These are phyloP conservation scores for Reinhardtius hippoglossoides DNA, from an alignment of 2,113 vertebrate genomes.

Conservation along the genomic window DNA sequence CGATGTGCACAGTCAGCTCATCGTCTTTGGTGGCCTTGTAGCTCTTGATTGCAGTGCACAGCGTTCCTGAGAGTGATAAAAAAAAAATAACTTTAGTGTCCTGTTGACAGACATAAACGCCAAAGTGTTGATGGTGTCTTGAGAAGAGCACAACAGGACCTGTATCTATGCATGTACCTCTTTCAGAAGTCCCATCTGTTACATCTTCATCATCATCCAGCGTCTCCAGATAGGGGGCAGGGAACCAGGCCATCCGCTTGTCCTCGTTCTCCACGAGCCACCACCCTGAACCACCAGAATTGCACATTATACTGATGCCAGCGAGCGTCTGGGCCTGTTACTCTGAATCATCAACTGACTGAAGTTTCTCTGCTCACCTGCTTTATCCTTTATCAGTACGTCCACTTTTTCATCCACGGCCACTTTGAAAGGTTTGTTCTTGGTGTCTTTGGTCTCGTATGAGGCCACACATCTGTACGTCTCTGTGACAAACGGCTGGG, in stretches of 20 bases:
- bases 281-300: conserved; percentile 85
- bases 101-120: neutral
- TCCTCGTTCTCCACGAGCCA: conserved; percentile 92
- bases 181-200: conserved; percentile 24
- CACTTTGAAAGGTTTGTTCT: conserved; percentile 85
- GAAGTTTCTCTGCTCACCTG: conserved; percentile 77
- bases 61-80: conserved; percentile 72
- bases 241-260: conserved; percentile 92
- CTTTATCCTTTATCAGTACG: conserved; percentile 90
- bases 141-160: neutral
- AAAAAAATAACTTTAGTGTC: neutral
- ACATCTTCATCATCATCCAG: conserved; percentile 53
- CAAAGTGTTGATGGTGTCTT: neutral
- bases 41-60: conserved; percentile 77
- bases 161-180: conserved; percentile 56
- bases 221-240: conserved; percentile 90
- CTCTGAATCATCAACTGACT: rapidly evolving
- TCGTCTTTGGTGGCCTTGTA: conserved; percentile 84
- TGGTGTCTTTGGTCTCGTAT: conserved; percentile 89
- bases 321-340: neutral
- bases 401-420: conserved; percentile 82
- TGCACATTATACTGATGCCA: neutral
- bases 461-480: conserved; percentile 86
- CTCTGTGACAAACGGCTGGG: conserved; percentile 82
- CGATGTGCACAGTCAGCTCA: conserved; percentile 84